These are phyloP conservation scores for Parazoanthus darwini DNA, from an alignment of 92 coral and sea anemone genomes.

Conservation along the genomic window DNA sequence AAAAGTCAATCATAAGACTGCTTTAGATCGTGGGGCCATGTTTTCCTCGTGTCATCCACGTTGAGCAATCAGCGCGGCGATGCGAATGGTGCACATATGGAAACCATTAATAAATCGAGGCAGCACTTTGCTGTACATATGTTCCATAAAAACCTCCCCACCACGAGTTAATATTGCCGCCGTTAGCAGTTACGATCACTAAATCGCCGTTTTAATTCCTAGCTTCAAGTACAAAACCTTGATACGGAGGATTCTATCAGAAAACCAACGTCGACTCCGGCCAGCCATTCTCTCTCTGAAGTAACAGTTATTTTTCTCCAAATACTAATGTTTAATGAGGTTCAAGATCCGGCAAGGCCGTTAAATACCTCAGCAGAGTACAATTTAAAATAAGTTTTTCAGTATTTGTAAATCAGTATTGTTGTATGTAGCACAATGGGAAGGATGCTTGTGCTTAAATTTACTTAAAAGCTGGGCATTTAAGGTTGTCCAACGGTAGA, in stretches of 20 bases:
- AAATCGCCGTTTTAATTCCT: constrained; percentile 17
- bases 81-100: constrained; percentile 46
- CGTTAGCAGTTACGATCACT: constrained; percentile 24
- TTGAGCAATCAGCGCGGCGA: constrained; percentile 2
- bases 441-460: neutral
- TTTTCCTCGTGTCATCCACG: constrained; percentile 24
- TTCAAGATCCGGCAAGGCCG: neutral
- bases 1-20: constrained; percentile 29
- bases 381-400: neutral
- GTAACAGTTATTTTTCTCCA: neutral
- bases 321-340: constrained; percentile 11
- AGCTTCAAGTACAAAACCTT: neutral
- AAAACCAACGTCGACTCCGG: neutral
- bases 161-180: constrained; percentile 53
- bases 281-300: neutral
- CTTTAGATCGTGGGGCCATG: constrained; percentile 35
- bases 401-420: neutral
- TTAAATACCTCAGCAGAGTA: neutral
- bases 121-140: constrained; percentile 59
- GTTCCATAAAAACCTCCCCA: constrained; percentile 60
- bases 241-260: neutral
- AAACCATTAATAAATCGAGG: constrained; percentile 47
- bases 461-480: neutral
- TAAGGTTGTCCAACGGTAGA: neutral
- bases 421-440: neutral